phyloP scores from a whole-genome alignment of 2,888 invertebrate species.

The Chrysina gloriosa region DNA sequence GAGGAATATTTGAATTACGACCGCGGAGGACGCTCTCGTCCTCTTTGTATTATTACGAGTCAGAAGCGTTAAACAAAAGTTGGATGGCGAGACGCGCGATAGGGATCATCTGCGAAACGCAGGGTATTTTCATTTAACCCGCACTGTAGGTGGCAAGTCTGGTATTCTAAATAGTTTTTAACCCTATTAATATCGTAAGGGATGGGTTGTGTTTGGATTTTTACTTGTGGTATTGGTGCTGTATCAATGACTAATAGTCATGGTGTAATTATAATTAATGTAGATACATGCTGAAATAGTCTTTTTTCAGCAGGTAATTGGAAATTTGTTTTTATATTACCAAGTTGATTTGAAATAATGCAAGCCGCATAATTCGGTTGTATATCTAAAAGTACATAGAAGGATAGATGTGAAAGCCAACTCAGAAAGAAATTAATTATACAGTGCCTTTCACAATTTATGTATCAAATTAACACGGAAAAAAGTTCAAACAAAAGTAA shows the following conservation, averaged over 20 bases:
- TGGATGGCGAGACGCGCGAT: not conserved
- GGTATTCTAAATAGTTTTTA: not conserved
- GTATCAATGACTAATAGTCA: not conserved
- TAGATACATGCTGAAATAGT: too few species aligned
- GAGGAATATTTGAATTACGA: constrained; percentile 31
- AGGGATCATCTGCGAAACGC: constrained; percentile 19
- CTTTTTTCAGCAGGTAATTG: too few species aligned
- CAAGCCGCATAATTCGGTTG: too few species aligned
- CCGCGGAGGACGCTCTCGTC: not conserved
- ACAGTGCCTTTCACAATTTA: too few species aligned
- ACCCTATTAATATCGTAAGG: constrained; percentile 3
- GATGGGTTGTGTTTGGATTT: not conserved
- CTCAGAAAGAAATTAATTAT: too few species aligned
- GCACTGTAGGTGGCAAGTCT: constrained; percentile 6
- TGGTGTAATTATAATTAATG: not conserved
- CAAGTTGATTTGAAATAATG: too few species aligned
- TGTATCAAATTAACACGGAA: too few species aligned
- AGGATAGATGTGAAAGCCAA: too few species aligned
- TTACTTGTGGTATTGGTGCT: not conserved
- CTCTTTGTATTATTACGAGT: not conserved
- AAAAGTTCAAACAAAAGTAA: too few species aligned
- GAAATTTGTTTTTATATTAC: too few species aligned
- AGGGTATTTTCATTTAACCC: constrained; percentile 11
- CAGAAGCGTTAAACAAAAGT: constrained; percentile 1
- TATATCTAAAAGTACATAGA: too few species aligned